phyloP scores from a whole-genome alignment of 2,113 vertebrate genomes.

The Mustelus asterias region DNA sequence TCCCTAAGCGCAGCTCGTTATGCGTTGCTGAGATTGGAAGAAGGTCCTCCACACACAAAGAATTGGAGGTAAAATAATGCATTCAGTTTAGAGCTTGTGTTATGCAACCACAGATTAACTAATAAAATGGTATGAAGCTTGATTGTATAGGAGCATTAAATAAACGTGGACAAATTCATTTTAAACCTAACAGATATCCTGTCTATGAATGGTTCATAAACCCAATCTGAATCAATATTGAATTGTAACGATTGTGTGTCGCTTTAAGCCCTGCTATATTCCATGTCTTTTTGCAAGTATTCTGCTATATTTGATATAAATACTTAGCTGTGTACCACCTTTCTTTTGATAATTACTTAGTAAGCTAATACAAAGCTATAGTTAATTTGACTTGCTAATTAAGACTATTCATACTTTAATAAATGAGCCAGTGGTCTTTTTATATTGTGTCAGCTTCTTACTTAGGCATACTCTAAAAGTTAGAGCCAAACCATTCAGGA shows the following conservation, averaged over 20 bases:
- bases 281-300: not conserved
- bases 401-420: not conserved
- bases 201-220: not conserved
- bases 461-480: not conserved
- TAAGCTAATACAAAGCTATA: not conserved
- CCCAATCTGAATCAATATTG: not conserved
- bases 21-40: constrained; percentile 80
- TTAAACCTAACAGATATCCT: not conserved
- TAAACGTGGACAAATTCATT: not conserved
- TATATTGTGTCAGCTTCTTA: not conserved
- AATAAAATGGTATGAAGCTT: not conserved
- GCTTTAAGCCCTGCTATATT: not conserved
- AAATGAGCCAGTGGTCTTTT: not conserved
- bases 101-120: not conserved
- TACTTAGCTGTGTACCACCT: not conserved
- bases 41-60: constrained; percentile 93
- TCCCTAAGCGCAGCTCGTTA: constrained; percentile 93
- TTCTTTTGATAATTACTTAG: not conserved
- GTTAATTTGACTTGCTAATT: not conserved
- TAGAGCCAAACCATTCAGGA: not conserved
- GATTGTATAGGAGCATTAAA: not conserved
- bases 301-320: not conserved
- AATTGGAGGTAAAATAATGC: constrained; percentile 80
- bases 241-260: not conserved
- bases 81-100: not conserved